Evolutionary conservation across 2,888 invertebrate species (phyloP).

Genomic region (Machimus atricapillus): DNA sequence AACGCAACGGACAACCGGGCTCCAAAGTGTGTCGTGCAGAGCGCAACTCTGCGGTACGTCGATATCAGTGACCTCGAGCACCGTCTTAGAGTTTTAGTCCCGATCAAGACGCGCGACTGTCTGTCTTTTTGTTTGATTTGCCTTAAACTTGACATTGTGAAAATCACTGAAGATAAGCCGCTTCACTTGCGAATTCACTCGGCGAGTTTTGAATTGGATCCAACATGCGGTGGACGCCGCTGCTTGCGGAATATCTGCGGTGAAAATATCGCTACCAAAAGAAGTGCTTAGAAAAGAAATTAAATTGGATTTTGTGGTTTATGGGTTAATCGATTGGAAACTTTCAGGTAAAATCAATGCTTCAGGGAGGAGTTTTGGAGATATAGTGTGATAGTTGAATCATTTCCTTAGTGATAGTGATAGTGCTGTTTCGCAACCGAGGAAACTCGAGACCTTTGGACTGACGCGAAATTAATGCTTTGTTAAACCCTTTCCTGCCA

Average conservation of each 20-base stretch:
- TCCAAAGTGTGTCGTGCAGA: constrained; percentile 8
- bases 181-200: not conserved
- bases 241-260: not conserved
- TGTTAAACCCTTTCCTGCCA: not conserved
- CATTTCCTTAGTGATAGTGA: not conserved
- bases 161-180: not conserved
- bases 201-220: not conserved
- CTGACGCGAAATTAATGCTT: not conserved
- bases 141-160: constrained; percentile 29
- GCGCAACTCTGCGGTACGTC: not conserved
- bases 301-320: not conserved
- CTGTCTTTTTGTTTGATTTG: not conserved
- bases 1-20: not conserved
- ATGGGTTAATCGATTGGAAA: constrained; percentile 17
- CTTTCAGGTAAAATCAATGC: not conserved
- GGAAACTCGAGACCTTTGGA: not conserved
- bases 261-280: not conserved
- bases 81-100: not conserved
- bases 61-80: not conserved
- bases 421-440: not conserved
- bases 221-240: not conserved
- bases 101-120: not conserved
- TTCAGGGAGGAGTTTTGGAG: not conserved
- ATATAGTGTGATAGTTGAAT: not conserved
- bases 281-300: not conserved